Conservation (phyloP, 2,888 invertebrate species). For the Netelia inedita region DNA sequence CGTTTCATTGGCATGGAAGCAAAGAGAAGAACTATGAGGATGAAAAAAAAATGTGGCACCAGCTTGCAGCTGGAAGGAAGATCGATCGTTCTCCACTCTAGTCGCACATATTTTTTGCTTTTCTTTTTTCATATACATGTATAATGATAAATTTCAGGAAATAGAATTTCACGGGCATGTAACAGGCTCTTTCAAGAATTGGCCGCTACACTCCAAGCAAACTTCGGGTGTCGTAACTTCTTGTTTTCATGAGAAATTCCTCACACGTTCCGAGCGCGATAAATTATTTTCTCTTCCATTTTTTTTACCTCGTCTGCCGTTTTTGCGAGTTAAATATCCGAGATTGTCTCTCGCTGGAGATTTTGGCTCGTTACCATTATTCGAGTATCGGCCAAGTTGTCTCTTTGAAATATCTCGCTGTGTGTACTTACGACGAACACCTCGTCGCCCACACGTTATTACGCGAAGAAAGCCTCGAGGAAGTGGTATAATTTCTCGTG, state of each 20-base stretch:
- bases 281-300: slow-evolving; percentile 38
- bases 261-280: slow-evolving; percentile 10
- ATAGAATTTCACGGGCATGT: background rate
- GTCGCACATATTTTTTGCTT: background rate
- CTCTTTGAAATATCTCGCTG: background rate
- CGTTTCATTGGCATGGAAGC: slow-evolving; percentile 57
- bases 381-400: slow-evolving; percentile 7
- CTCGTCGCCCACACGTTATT: background rate
- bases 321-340: slow-evolving; percentile 12
- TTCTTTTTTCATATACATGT: background rate
- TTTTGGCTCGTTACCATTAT: slow-evolving; percentile 23
- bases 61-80: slow-evolving; percentile 22
- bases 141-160: slow-evolving; percentile 1
- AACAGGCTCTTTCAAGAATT: background rate
- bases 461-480: background rate
- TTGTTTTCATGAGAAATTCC: slow-evolving; percentile 27
- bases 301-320: slow-evolving; percentile 48
- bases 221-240: background rate
- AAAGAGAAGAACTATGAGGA: background rate
- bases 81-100: slow-evolving; percentile 46
- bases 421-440: background rate
- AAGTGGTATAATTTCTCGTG: background rate
- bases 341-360: slow-evolving; percentile 29
- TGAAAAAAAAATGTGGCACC: slow-evolving; percentile 26
- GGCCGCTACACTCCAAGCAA: background rate